Conservation (phyloP, 1,140 invertebrate genomes). For the Wiebesia pumilae region DNA sequence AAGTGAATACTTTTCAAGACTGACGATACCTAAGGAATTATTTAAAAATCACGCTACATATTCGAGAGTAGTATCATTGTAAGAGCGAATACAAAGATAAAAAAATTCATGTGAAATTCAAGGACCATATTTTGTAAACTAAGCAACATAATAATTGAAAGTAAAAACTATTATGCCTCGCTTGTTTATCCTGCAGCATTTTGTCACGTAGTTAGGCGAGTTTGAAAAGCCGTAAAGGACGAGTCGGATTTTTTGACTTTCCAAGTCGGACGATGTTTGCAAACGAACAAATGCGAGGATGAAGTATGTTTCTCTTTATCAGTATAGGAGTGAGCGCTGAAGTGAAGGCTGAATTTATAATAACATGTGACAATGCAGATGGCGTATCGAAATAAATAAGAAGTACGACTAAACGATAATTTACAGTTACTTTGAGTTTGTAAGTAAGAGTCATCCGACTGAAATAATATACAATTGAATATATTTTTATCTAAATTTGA, state of each 20-base stretch:
- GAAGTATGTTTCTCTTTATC: neutral
- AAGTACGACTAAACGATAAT: neutral
- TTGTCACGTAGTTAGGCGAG: conserved; percentile 7
- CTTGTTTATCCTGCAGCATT: neutral
- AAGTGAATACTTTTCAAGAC: neutral
- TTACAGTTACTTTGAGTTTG: neutral
- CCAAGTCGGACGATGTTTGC: neutral
- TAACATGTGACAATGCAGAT: conserved; percentile 5
- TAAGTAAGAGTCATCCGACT: neutral
- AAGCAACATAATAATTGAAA: neutral
- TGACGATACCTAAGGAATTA: neutral
- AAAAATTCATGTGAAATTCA: neutral
- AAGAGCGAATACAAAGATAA: neutral
- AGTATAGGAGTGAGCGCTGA: neutral
- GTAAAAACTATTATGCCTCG: neutral
- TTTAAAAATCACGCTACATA: neutral
- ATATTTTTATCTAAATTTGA: neutral
- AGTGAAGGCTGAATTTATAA: conserved; percentile 19
- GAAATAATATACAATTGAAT: neutral
- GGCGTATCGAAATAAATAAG: conserved; percentile 3
- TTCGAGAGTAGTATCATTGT: neutral
- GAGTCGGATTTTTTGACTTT: conserved; percentile 13
- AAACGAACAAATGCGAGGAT: neutral
- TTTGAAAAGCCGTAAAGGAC: neutral
- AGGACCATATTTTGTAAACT: neutral